Conservation (phyloP, 2,888 invertebrate species). For the Metacarcinus magister region DNA sequence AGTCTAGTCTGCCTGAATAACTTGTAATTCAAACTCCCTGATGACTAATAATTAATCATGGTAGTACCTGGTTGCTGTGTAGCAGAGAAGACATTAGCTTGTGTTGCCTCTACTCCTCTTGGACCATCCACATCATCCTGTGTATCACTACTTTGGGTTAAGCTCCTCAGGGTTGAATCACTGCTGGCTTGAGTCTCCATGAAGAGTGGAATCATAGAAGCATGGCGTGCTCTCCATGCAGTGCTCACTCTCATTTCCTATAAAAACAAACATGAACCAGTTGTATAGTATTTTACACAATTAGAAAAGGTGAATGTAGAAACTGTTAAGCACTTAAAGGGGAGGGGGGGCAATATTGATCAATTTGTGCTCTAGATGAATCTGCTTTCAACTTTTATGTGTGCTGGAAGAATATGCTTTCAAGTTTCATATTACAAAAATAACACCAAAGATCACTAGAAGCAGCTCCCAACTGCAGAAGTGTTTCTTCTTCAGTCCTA, state of each 20-base stretch:
- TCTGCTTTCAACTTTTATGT: not conserved
- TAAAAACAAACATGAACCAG: not conserved
- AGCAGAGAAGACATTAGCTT: conserved; percentile 72
- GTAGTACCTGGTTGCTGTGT: conserved; percentile 76
- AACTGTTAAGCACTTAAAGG: no score
- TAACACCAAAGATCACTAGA: not conserved
- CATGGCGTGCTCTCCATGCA: conserved; percentile 87
- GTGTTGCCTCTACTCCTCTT: conserved; percentile 72
- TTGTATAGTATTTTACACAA: not conserved
- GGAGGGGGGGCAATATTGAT: no score
- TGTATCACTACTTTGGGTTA: conserved; percentile 76
- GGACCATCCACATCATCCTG: conserved; percentile 45
- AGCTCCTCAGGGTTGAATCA: conserved; percentile 67
- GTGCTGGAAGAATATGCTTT: not conserved
- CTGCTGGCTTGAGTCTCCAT: conserved; percentile 86
- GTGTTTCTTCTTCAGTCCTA: not conserved
- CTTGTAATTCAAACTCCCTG: not conserved
- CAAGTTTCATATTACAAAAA: not conserved
- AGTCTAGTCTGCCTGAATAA: conserved; percentile 39
- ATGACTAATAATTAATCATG: not conserved
- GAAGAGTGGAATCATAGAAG: conserved; percentile 88
- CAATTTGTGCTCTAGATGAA: not conserved
- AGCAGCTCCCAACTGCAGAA: not conserved
- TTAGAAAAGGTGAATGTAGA: not conserved
- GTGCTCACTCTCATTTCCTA: conserved; percentile 86